Conservation (phyloP, 2,888 invertebrate genomes). For the Hololepta plana region DNA sequence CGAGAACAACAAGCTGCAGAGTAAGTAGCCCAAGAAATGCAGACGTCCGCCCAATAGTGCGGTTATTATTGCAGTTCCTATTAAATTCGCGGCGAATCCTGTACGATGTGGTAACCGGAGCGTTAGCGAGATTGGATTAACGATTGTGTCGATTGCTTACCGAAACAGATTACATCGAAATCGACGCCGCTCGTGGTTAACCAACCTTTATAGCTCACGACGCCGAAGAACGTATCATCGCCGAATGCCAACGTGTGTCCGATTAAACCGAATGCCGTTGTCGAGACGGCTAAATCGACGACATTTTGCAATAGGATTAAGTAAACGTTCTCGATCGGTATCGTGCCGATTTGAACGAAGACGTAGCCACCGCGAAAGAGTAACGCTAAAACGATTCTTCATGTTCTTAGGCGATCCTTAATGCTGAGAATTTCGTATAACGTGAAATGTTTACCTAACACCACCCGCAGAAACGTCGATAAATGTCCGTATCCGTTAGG, state of each 20-base stretch:
- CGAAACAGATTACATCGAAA: constrained; percentile 12
- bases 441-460: too few species aligned
- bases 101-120: constrained; percentile 10
- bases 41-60: constrained; percentile 19
- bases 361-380: too few species aligned
- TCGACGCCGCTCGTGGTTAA: constrained; percentile 11
- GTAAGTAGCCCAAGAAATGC: constrained; percentile 17
- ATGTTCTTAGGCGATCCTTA: too few species aligned
- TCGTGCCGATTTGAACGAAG: constrained; percentile 18
- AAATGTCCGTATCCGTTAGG: too few species aligned
- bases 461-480: too few species aligned
- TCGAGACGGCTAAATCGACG: constrained; percentile 19
- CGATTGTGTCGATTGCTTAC: too few species aligned
- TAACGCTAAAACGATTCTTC: too few species aligned
- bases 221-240: constrained; percentile 14
- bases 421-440: too few species aligned
- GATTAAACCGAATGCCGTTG: constrained; percentile 16
- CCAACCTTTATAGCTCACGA: constrained; percentile 18
- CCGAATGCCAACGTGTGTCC: constrained; percentile 16
- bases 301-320: constrained; percentile 22
- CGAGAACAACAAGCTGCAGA: constrained; percentile 15
- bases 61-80: constrained; percentile 20
- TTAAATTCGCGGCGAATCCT: constrained; percentile 20
- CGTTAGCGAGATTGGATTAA: too few species aligned
- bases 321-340: constrained; percentile 21